Base-by-base conservation (phyloP, 2,113 vertebrate species). In the Syngnathoides biaculeatus region DNA sequence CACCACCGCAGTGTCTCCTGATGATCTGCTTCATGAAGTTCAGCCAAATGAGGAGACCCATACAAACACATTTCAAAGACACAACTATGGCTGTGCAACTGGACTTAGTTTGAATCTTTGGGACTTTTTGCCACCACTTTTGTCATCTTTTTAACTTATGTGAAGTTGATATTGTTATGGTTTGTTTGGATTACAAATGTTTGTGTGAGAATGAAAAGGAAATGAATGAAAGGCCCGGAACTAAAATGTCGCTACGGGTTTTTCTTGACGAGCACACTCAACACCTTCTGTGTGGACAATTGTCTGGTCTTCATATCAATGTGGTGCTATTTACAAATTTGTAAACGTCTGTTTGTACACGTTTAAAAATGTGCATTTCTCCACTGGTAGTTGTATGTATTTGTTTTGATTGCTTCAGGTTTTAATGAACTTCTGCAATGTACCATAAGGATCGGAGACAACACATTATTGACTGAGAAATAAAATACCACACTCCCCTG, bases 81-180 rank as follows among this genome's bases (percentile, higher is more conserved):
- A 62, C 53, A 72, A 63, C 68, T 69, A 26, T 67, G 65, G 71
- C 75, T 89, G 83, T 81, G 86, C 77, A 88, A 80, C 77, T 78
- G 78, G 74, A 75, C 72, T 79, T 81, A 77, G 80, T 78, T 85
- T 84, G 80, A 79, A 75, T 89, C 64, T 73, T 71, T 74, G 65
- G 85, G 88, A 85, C 87, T 85, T 91, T 89, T 82, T 30, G 65
- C 71, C 22, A 56, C 22, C 26, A 63, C 52, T 74, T 87, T 86
- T 86, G 74, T 77, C 71, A 64, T 82, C 73, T 79, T 84, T 90
- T 88, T 92, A 92, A 92, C 86, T 92, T 93, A 92, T 90, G 91
- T 86, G 85, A 90, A 84, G 76, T 79, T 86, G 85, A 65, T 87
- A 78, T 79, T 84, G 79, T 80, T 72, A 82, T 71, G 70, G 69